Conservation (phyloP, 1,140 invertebrate genomes). For the Hirudo medicinalis region DNA sequence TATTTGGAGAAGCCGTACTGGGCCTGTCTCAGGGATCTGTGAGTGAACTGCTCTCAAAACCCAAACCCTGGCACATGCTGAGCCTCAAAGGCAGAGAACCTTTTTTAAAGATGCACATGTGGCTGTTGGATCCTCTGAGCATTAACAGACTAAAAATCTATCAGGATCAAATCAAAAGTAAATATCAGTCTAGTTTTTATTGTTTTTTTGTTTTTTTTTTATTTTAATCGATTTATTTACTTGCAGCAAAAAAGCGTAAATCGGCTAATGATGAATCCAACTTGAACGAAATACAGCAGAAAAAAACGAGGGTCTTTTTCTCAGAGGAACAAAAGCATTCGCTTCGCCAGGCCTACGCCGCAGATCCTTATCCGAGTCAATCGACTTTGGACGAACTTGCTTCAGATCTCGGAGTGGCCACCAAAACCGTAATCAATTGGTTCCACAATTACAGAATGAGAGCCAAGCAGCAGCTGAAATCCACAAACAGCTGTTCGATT, state of each 20-base stretch:
- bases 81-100: conserved; percentile 94
- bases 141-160: conserved; percentile 57
- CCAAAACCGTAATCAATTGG: conserved; percentile 89
- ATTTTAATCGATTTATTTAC: neutral
- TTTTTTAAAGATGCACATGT: conserved; percentile 94
- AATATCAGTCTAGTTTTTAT: neutral
- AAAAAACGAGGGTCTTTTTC: conserved; percentile 65
- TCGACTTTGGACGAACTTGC: conserved; percentile 88
- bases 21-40: conserved; percentile 92
- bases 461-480: conserved; percentile 54
- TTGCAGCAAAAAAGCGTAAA: conserved; percentile 55
- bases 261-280: neutral
- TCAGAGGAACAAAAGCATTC: conserved; percentile 97
- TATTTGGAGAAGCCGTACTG: conserved; percentile 89
- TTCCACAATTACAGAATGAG: conserved; percentile 98
- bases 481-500: conserved; percentile 18
- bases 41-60: conserved; percentile 88
- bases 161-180: conserved; percentile 41
- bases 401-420: conserved; percentile 73
- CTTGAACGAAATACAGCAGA: conserved; percentile 22
- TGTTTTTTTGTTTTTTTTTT: neutral
- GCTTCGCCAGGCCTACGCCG: conserved; percentile 72
- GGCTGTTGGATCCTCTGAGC: conserved; percentile 85
- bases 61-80: conserved; percentile 97
- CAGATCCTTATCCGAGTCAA: conserved; percentile 91